Evolutionary conservation across 2,888 invertebrate species (phyloP).

Genomic region (Ceratothoa steindachneri): DNA sequence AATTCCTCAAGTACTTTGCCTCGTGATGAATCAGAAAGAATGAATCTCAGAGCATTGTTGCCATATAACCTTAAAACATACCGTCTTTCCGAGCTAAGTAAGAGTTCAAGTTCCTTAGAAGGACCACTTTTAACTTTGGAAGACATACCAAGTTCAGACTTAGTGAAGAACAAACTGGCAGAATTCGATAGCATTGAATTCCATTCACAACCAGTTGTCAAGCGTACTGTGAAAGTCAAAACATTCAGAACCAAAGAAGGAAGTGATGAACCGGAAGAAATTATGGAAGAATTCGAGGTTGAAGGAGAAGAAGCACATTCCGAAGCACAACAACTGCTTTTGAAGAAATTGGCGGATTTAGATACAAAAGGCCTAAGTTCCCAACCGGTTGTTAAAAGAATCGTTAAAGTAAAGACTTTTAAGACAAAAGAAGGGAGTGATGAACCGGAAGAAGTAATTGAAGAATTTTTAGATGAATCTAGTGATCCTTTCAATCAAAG

Average conservation of each 20-base stretch:
- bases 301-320: neutral
- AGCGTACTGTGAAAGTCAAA: neutral
- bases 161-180: neutral
- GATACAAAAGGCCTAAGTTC: neutral
- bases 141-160: no score
- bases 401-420: neutral
- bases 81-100: no score
- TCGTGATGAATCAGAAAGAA: no score
- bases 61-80: no score
- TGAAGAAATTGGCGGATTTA: neutral
- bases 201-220: neutral
- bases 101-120: no score
- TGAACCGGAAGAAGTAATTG: conserved; percentile 10
- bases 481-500: neutral
- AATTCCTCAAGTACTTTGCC: no score
- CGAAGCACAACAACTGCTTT: neutral
- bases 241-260: conserved; percentile 2
- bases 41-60: no score
- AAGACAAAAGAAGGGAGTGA: neutral
- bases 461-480: conserved; percentile 6
- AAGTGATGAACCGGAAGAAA: conserved; percentile 2
- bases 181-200: neutral
- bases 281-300: neutral
- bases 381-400: neutral
- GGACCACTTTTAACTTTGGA: no score